phyloP scores from a whole-genome alignment of 2,888 invertebrate genomes.

The Tridacna gigas region DNA sequence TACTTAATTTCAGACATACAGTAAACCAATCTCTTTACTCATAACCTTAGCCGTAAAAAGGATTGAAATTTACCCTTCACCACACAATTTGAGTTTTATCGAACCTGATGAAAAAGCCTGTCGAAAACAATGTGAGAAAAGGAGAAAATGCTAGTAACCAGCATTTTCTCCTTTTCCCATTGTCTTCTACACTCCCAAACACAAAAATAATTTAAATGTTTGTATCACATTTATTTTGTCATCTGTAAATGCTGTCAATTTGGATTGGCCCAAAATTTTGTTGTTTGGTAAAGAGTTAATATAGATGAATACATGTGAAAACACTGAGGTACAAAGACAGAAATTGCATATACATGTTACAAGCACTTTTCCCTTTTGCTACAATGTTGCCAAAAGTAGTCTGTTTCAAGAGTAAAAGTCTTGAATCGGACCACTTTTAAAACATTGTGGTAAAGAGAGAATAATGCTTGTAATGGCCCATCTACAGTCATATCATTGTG shows the following conservation, averaged over 20 bases:
- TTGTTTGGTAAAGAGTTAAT: neutral
- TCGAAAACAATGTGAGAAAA: neutral
- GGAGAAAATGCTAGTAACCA: slow-evolving; percentile 5
- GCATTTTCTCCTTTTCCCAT: neutral
- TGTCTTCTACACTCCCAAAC: neutral
- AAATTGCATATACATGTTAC: no score
- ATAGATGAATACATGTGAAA: no score
- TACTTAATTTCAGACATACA: no score
- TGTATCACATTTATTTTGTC: neutral
- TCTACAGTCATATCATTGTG: no score
- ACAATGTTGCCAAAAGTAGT: neutral
- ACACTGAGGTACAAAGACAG: no score
- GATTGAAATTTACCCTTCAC: no score
- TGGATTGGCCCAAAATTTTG: neutral
- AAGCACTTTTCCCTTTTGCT: neutral
- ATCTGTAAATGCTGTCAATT: neutral
- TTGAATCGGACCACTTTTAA: no score
- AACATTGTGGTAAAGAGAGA: neutral
- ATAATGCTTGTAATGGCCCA: no score
- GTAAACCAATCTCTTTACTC: no score
- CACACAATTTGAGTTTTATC: no score
- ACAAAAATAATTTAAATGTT: neutral
- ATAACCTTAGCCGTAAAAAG: no score
- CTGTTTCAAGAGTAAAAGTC: no score
- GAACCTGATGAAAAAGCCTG: neutral